A percentile compares a stretch with the other conserved stretches of the same genome.
phyloP scores from a whole-genome alignment of 2,888 invertebrate species.

The Trissolcus japonicus region DNA sequence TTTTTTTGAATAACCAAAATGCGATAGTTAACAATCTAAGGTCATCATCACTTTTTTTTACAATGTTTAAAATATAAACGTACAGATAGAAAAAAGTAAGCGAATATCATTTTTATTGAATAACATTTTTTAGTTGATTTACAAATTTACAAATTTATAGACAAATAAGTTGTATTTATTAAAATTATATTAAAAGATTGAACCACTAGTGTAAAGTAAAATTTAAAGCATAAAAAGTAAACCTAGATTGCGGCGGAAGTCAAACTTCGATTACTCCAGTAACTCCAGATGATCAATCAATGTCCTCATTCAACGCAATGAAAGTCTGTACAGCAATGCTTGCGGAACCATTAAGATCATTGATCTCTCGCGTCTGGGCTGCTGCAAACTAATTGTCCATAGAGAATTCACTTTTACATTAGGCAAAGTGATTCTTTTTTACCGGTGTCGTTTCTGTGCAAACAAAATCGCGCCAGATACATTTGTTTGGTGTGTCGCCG shows the following conservation, averaged over 20 bases:
- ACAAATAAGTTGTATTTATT: neutral
- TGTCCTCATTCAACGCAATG: conserved; percentile 46
- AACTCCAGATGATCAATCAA: conserved; percentile 46
- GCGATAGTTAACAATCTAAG: conserved; percentile 25
- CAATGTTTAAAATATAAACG: neutral
- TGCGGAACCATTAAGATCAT: conserved; percentile 43
- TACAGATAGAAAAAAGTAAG: neutral
- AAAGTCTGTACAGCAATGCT: conserved; percentile 27
- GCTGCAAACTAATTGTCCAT: conserved; percentile 16
- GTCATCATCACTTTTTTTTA: too few relatives aligned
- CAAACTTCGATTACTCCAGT: conserved; percentile 34
- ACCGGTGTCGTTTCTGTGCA: neutral
- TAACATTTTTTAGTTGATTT: conserved; percentile 11
- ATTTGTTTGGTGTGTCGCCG: conserved; percentile 1
- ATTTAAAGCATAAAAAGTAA: conserved; percentile 23
- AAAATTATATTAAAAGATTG: neutral
- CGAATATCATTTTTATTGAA: too few relatives aligned
- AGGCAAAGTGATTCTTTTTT: conserved; percentile 17
- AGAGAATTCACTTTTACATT: conserved; percentile 24
- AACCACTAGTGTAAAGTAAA: neutral
- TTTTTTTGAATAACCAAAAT: conserved; percentile 25
- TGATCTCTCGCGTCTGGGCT: conserved; percentile 34
- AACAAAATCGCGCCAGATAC: neutral
- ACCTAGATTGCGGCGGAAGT: conserved; percentile 21
- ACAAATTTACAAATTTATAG: neutral